A percentile compares a stretch with the other conserved stretches of the same genome.
Conservation (phyloP, 2,797 vertebrate genomes). For the Epinephelus coioides region DNA sequence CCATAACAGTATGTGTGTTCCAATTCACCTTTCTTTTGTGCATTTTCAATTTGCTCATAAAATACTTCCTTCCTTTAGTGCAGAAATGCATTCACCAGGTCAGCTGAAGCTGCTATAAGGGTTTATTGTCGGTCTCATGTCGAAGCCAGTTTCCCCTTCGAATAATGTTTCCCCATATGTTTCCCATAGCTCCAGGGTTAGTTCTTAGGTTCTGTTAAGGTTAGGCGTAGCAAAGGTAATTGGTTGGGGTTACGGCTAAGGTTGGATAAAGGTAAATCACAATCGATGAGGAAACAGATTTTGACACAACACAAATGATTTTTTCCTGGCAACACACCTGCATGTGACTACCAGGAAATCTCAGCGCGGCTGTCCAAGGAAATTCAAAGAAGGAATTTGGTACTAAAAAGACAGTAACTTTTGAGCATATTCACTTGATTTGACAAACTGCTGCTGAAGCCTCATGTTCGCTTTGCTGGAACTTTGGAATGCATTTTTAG, state of each 20-base stretch:
- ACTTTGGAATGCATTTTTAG: not conserved
- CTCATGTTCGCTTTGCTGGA: not conserved
- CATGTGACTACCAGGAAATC: not conserved
- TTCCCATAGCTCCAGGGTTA: conserved; percentile 25
- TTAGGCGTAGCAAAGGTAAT: conserved; percentile 30
- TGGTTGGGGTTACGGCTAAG: conserved; percentile 6
- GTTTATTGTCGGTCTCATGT: conserved; percentile 50
- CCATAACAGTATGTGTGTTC: not conserved
- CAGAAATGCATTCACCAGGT: conserved; percentile 37
- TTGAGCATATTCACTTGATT: not conserved
- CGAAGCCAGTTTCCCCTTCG: conserved; percentile 38
- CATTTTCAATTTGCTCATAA: conserved; percentile 3
- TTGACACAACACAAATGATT: conserved; percentile 13
- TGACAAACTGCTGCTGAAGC: not conserved
- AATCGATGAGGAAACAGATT: conserved; percentile 21
- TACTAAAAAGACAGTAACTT: not conserved
- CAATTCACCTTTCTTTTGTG: not conserved
- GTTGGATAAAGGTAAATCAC: conserved; percentile 11
- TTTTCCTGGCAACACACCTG: conserved; percentile 17
- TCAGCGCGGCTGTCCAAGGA: not conserved
- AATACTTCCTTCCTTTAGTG: conserved; percentile 29
- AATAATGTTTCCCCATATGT: conserved; percentile 46
- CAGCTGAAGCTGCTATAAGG: conserved; percentile 30
- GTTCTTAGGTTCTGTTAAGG: conserved; percentile 15
- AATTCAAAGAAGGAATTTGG: conserved; percentile 2